Percentiles rank a stretch among this genome's conserved stretches.
These are phyloP conservation scores for Alloscopus bannaensis DNA, from an alignment of 2,888 invertebrate species.

Conservation along the genomic window DNA sequence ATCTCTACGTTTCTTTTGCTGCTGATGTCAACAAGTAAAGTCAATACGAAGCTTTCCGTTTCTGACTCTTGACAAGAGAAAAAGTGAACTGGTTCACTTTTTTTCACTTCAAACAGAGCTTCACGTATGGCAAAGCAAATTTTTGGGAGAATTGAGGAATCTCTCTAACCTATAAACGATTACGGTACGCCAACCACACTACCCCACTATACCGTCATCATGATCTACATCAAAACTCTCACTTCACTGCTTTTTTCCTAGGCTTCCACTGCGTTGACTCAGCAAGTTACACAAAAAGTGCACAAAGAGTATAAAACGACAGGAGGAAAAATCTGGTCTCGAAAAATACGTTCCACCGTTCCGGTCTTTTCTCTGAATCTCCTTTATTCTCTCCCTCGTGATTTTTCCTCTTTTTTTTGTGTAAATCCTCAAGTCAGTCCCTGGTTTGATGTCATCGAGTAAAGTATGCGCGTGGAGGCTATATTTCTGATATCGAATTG, in stretches of 20 bases:
- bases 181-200: constrained; percentile 20
- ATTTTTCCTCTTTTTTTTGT: constrained; percentile 12
- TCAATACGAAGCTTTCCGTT: constrained; percentile 29
- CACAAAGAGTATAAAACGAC: background rate
- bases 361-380: constrained; percentile 23
- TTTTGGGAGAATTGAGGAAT: constrained; percentile 16
- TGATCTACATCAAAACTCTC: constrained; percentile 18
- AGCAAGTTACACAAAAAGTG: constrained; percentile 27
- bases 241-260: background rate
- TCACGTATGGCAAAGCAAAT: constrained; percentile 3
- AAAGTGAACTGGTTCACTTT: constrained; percentile 44
- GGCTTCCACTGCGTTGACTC: constrained; percentile 40
- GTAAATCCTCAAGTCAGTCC: constrained; percentile 29
- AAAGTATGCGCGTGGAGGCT: constrained; percentile 39
- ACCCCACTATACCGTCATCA: constrained; percentile 19
- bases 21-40: constrained; percentile 62
- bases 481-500: no score
- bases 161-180: constrained; percentile 24
- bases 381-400: constrained; percentile 4
- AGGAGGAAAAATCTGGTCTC: background rate
- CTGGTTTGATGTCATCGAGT: constrained; percentile 44
- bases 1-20: background rate
- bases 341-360: background rate
- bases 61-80: background rate
- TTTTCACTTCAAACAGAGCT: constrained; percentile 13